Base-by-base conservation (phyloP, 1,140 invertebrate genomes). In the Halesus radiatus region DNA sequence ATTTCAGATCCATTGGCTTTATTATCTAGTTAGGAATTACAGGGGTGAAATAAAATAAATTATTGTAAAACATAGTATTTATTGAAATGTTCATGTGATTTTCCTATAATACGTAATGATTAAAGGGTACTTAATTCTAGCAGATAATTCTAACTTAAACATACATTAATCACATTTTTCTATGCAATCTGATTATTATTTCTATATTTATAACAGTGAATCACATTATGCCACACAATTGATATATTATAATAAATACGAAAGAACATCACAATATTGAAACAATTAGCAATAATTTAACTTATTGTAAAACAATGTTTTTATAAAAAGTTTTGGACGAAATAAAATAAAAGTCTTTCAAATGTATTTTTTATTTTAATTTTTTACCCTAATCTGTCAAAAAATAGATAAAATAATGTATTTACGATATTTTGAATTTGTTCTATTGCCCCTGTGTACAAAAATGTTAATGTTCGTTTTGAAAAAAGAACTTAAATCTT, bases 21-120 rank as follows among this genome's bases (percentile, higher is more conserved):
- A 32, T 45, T 45, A 45, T 1, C 10, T 45, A 10, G 1, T 13
- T 45, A 13, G 37, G 37, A 45, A 45, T 3, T 45, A 66, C 18
- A 66, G 23, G 68, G 37, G 8, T 58, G 23, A 23, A 77, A 78
- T 23, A 64, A 60, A 73, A 62, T 37, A 45, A 54, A 37, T 56
- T 62, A 50, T 81, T 83, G 82, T 83, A 80, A 83, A 83, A 83
- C 82, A 83, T 83, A 83, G 76, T 80, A 18, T 80, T 83, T 83
- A 83, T 81, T 83, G 80, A 81, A 83, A 79, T 76, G 70, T 62
- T 74, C 76, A 56, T 60, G 16, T 76, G 56, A 76, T 80, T 60
- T 60, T 23, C 78, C 68, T 81, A 73, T 4, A 26, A 73, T 37
- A 52, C 20, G n/a, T 75, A 74, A 56, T 72, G 76, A 83, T 83